Base-by-base conservation (phyloP, 2,797 vertebrate genomes). In the Amblyopsis hoosieri region DNA sequence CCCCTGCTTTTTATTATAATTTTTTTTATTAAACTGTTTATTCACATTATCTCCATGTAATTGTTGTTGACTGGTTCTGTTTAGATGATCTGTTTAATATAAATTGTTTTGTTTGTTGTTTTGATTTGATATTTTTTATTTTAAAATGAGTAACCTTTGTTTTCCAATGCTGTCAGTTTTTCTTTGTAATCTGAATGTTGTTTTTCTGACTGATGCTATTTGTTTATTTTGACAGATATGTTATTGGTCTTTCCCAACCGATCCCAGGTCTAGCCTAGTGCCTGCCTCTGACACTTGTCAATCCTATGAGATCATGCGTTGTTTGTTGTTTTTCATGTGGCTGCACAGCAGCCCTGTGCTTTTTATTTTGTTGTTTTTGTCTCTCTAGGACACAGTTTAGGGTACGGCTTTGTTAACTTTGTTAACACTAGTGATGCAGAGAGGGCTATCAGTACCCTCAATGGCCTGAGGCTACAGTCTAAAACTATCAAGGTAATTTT, bases 401-500 rank as follows among this genome's bases (percentile, higher is more conserved):
- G 97, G 87, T 99, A 99, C 23, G 97, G 97, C 87, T 99, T 99
- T 86, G 97, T 99, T 93, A 99, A 99, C 94, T 99, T 97, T 55
- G 95, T 98, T 90, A 98, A 96, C 83, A 94, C 96, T 84, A 98
- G 90, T 94, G 97, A 99, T 85, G 97, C 97, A 70, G 97, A 99
- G 92, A 96, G 96, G 94, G 97, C 97, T 83, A 98, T 99, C 93
- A 99, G 94, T 93, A 99, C 97, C 60, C 94, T 99, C 92, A 99
- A 99, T 78, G 97, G 97, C 89, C 93, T 99, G 93, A 95, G 97
- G 87, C 97, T 99, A 84, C 97, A 99, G 91, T 98, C 97, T 89
- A 99, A 99, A 94, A 99, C 97, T 79, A 99, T 99, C 91, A 99
- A 99, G 97, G 97, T 99, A 97, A 94, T 73, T 80, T 86, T 89